phyloP scores from a whole-genome alignment of 1,140 invertebrate genomes.

The Littorina saxatilis region DNA sequence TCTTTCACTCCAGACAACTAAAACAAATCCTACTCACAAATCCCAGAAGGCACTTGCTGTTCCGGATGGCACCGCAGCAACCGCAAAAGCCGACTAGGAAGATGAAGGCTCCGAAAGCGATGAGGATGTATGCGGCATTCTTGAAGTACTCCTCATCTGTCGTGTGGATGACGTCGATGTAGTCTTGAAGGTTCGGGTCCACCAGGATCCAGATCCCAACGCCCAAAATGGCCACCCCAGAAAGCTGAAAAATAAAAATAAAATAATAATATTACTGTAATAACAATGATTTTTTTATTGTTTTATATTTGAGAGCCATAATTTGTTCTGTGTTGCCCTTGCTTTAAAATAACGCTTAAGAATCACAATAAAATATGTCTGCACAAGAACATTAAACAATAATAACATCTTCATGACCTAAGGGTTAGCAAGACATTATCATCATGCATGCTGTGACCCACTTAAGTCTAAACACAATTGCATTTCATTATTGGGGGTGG shows the following conservation, averaged over 20 bases:
- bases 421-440: not conserved
- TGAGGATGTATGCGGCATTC: constrained; percentile 78
- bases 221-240: constrained; percentile 82
- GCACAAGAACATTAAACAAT: not conserved
- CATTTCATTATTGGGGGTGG: no score
- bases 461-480: no score
- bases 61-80: constrained; percentile 90
- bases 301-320: not conserved
- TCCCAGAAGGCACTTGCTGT: constrained; percentile 89
- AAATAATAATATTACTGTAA: not conserved
- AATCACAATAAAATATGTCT: not conserved
- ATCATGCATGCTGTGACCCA: no score
- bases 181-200: constrained; percentile 83
- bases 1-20: not conserved
- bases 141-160: constrained; percentile 77
- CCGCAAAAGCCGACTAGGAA: constrained; percentile 91
- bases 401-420: not conserved
- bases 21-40: constrained; percentile 78
- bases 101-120: constrained; percentile 87
- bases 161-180: constrained; percentile 73
- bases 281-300: not conserved
- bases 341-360: not conserved
- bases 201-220: constrained; percentile 85
- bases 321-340: not conserved
- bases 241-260: constrained; percentile 78